Evolutionary conservation across 53 echinoderm and acorn worm genomes (phyloP).

Genomic region (Arbacia lixula): DNA sequence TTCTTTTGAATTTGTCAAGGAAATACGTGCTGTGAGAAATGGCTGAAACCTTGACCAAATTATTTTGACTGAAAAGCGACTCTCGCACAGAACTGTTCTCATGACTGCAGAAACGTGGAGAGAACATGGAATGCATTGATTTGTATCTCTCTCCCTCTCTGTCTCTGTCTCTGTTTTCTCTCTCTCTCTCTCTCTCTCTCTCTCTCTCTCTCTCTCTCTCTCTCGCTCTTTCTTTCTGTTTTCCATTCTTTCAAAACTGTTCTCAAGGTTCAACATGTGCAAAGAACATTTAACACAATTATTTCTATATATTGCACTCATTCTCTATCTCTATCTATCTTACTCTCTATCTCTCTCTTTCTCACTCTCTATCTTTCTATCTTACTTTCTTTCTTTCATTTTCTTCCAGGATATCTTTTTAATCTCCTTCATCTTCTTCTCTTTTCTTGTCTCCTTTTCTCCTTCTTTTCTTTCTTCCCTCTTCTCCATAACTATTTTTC

Average conservation of each 20-base stretch:
- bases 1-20: too few species aligned
- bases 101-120: too few species aligned
- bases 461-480: not conserved
- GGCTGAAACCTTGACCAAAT: too few species aligned
- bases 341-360: not conserved
- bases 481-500: not conserved
- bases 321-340: not conserved
- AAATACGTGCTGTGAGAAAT: too few species aligned
- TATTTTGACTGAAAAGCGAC: too few species aligned
- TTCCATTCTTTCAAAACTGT: too few species aligned
- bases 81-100: too few species aligned
- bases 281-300: not conserved
- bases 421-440: not conserved
- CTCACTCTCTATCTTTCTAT: not conserved
- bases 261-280: too few species aligned
- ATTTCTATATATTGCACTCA: not conserved
- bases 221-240: not conserved
- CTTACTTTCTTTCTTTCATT: not conserved
- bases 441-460: not conserved
- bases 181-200: not conserved
- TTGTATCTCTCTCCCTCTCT: not conserved
- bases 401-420: not conserved
- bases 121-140: too few species aligned
- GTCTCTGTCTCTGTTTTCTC: not conserved
- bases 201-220: not conserved